Percentiles rank a stretch among this genome's conserved stretches.
Evolutionary conservation across 2,113 vertebrate species (phyloP).

Genomic region (Aspidoscelis tigris): DNA sequence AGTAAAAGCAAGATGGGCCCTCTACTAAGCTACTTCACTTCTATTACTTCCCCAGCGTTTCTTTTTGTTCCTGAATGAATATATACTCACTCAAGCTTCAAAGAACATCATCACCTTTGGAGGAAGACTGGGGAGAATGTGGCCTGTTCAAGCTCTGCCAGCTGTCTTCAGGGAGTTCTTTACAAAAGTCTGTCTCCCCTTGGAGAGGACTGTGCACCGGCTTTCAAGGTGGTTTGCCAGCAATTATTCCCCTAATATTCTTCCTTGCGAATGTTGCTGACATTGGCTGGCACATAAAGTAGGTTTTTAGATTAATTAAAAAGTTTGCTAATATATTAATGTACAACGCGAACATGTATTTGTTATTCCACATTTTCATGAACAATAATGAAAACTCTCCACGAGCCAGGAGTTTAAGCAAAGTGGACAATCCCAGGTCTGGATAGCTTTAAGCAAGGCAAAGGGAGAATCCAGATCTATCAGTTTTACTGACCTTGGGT

Average conservation of each 20-base stretch:
- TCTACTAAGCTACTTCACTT: conserved; percentile 36
- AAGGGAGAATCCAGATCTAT: background rate
- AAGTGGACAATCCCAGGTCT: background rate
- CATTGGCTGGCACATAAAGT: rapidly evolving
- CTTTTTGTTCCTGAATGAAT: conserved; percentile 55
- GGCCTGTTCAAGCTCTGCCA: conserved; percentile 51
- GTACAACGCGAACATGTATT: background rate
- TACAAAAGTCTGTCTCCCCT: conserved; percentile 55
- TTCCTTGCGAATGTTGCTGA: conserved; percentile 46
- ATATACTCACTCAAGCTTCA: conserved; percentile 61
- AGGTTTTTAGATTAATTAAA: background rate
- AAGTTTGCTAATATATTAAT: background rate
- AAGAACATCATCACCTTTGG: conserved; percentile 30
- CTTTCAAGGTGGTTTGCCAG: conserved; percentile 53
- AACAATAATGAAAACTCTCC: background rate
- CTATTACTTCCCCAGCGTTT: background rate
- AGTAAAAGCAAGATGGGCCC: conserved; percentile 53
- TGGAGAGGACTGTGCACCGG: conserved; percentile 50
- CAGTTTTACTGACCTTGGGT: background rate
- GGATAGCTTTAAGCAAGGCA: background rate
- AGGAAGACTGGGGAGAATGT: background rate
- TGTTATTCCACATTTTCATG: background rate
- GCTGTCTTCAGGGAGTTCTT: conserved; percentile 58
- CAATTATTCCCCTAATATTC: conserved; percentile 61
- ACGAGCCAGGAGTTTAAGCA: background rate